phyloP scores from a whole-genome alignment of 2,888 invertebrate genomes.

The Nezara viridula region DNA sequence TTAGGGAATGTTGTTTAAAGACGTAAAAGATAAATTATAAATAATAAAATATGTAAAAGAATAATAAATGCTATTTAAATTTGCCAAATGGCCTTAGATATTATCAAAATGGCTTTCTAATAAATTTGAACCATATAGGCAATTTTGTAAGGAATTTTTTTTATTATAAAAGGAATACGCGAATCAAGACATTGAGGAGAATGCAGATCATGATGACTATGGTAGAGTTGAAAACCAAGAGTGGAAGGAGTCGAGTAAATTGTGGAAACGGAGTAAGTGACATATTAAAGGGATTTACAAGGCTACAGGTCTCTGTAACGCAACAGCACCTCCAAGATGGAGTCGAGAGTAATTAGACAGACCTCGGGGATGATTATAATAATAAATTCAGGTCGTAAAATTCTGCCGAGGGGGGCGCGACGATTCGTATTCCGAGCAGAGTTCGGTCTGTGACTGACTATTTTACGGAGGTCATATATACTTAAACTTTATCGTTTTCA shows the following conservation, averaged over 20 bases:
- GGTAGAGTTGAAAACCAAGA: neutral
- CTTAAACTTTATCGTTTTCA: slow-evolving; percentile 60
- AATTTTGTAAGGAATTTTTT: too few species aligned
- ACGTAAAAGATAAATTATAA: too few species aligned
- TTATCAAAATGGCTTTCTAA: too few species aligned
- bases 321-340: slow-evolving; percentile 53
- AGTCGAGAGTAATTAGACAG: slow-evolving; percentile 57
- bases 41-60: too few species aligned
- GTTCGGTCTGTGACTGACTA: neutral
- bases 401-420: neutral
- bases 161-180: too few species aligned
- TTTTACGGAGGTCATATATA: slow-evolving; percentile 57
- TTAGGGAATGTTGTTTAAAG: too few species aligned
- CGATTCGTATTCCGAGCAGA: slow-evolving; percentile 33
- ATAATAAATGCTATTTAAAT: too few species aligned
- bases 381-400: slow-evolving; percentile 58
- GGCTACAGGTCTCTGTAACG: neutral
- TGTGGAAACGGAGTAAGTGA: slow-evolving; percentile 26
- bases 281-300: slow-evolving; percentile 47
- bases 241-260: neutral
- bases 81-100: too few species aligned
- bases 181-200: too few species aligned
- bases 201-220: too few species aligned
- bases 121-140: too few species aligned
- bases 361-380: slow-evolving; percentile 58